Evolutionary conservation across 1,140 invertebrate species (phyloP).

Genomic region (Nebria ingens): DNA sequence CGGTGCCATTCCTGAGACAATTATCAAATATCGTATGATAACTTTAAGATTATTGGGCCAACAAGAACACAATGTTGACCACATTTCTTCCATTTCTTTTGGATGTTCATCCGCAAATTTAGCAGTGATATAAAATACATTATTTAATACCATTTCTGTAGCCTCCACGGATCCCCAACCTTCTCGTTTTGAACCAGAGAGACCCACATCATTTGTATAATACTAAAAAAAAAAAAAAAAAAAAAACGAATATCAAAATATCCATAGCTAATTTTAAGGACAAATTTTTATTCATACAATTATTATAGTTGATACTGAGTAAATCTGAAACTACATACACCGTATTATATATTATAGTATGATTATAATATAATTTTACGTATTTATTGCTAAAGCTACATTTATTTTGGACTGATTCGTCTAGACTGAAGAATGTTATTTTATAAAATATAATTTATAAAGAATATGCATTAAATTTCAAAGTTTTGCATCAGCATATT

Average conservation of each 20-base stretch:
- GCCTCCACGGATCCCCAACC: constrained; percentile 96
- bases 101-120: constrained; percentile 95
- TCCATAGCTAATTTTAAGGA: not conserved
- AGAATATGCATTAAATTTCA: too few relatives aligned
- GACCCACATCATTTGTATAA: constrained; percentile 55
- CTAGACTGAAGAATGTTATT: too few relatives aligned
- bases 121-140: constrained; percentile 95
- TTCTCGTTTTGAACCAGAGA: constrained; percentile 59
- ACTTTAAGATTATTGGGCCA: constrained; percentile 97
- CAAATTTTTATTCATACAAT: not conserved
- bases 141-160: constrained; percentile 99
- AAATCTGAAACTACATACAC: too few relatives aligned
- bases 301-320: constrained; percentile 12
- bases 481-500: too few relatives aligned
- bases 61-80: constrained; percentile 88
- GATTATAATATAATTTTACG: too few relatives aligned
- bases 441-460: too few relatives aligned
- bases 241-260: constrained; percentile 16
- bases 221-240: constrained; percentile 41
- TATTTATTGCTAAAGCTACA: too few relatives aligned
- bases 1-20: constrained; percentile 91
- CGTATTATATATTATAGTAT: too few relatives aligned
- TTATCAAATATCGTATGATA: constrained; percentile 94
- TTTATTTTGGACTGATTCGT: too few relatives aligned
- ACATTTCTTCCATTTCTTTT: constrained; percentile 89